phyloP scores from a whole-genome alignment of 2,113 vertebrate genomes.

The Propithecus coquereli region DNA sequence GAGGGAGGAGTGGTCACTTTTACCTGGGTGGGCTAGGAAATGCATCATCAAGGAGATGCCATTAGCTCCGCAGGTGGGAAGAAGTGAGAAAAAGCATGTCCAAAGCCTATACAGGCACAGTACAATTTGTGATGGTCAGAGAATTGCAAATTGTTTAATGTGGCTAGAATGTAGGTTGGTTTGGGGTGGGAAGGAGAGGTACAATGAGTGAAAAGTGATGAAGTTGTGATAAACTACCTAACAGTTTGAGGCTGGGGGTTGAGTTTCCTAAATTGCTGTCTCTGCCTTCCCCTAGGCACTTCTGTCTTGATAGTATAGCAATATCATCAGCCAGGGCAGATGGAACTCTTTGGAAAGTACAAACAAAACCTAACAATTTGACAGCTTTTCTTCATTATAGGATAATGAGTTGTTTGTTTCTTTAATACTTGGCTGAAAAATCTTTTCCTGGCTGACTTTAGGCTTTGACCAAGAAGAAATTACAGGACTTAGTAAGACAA shows the following conservation, averaged over 20 bases:
- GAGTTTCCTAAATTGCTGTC: not conserved
- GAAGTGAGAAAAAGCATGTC: not conserved
- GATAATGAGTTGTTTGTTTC: not conserved
- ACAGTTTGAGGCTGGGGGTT: not conserved
- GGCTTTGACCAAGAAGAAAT: constrained; percentile 93
- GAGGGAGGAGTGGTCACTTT: not conserved
- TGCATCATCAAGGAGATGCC: not conserved
- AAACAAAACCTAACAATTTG: not conserved
- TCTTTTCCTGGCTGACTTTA: constrained; percentile 60
- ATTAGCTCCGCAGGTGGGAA: not conserved
- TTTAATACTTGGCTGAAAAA: not conserved
- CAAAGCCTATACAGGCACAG: not conserved
- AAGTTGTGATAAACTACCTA: not conserved
- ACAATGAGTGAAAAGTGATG: not conserved
- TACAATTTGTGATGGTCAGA: not conserved
- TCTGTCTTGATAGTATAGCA: not conserved
- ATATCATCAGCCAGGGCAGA: not conserved
- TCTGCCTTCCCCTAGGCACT: not conserved
- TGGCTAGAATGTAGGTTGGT: not conserved
- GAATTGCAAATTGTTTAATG: not conserved
- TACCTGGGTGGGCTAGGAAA: not conserved
- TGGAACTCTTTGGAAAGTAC: not conserved
- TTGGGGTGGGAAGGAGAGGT: not conserved
- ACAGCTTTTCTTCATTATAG: not conserved
- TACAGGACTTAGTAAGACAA: constrained; percentile 92